Conservation (phyloP, 2,113 vertebrate species). For the Coryphaenoides rupestris region DNA sequence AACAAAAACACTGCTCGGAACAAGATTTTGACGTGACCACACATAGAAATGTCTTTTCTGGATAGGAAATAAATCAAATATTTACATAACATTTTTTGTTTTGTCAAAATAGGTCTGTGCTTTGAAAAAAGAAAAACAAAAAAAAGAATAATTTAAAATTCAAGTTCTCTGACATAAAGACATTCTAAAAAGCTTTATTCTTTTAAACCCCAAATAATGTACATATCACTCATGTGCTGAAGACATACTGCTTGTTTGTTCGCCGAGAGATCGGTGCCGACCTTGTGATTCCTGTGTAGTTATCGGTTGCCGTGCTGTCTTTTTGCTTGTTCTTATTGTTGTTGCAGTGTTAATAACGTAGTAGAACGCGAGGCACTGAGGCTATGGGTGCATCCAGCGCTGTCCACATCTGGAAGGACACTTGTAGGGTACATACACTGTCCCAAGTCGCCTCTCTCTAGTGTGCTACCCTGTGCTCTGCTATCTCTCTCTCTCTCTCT, state of each 20-base stretch:
- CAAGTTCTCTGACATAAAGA: constrained; percentile 76
- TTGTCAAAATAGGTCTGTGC: constrained; percentile 72
- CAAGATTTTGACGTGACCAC: constrained; percentile 43
- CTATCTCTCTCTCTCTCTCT: too few relatives aligned
- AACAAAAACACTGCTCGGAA: constrained; percentile 35
- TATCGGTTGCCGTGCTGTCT: constrained; percentile 38
- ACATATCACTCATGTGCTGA: constrained; percentile 66
- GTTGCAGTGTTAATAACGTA: constrained; percentile 48
- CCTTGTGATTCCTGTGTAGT: constrained; percentile 52
- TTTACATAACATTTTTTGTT: constrained; percentile 62
- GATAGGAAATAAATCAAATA: constrained; percentile 70
- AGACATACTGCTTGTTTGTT: constrained; percentile 66
- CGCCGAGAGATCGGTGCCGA: constrained; percentile 48
- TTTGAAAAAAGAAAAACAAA: constrained; percentile 56
- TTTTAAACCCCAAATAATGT: constrained; percentile 56
- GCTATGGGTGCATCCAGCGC: constrained; percentile 53
- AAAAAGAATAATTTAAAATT: constrained; percentile 77
- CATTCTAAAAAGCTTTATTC: constrained; percentile 61
- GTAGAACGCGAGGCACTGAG: constrained; percentile 60
- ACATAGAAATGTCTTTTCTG: constrained; percentile 52
- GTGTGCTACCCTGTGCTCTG: constrained; percentile 47
- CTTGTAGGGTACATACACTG: constrained; percentile 44
- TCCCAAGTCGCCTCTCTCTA: constrained; percentile 46
- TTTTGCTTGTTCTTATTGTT: too few relatives aligned
- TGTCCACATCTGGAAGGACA: constrained; percentile 57